Base-by-base conservation (phyloP, 2,888 invertebrate genomes). In the Trissolcus japonicus region DNA sequence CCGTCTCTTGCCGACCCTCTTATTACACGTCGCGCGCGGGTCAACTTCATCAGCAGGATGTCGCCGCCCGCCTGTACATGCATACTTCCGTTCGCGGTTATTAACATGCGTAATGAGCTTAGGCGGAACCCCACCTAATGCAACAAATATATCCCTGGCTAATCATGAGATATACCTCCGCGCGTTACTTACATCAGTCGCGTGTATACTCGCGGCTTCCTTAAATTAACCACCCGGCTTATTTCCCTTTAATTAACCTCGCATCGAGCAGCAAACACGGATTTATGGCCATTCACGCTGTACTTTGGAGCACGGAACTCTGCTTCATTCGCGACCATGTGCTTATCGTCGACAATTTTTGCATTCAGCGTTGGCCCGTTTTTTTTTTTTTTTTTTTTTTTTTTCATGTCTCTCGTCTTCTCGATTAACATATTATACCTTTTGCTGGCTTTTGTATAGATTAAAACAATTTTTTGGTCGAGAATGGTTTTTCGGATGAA, bases 41-140 rank as follows among this genome's bases (percentile, higher is more conserved):
- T 87, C 88, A 87, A 87, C 88, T 87, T 87, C 87, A 85, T 88
- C 88, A 86, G 84, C 82, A 74, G 83, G 81, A 86, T 84, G 84
- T 84, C 85, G 81, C 35, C 81, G 80, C 17, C 60, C 82, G 80
- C 82, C 35, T 80, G 57, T 77, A 75, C 75, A 75, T 63, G 66
- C 72, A 66, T 71, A 35, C 35, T 66, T 69, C 78, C 82, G 78
- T 82, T 80, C 82, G 79, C 76, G 63, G 78, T 82, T 84, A 86
- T 87, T 86, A 87, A 85, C 85, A 84, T 84, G 84, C 82, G 81
- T 73, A 75, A 79, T 78, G 76, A 76, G 76, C 76, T 76, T 63
- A 68, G 76, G 51, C 1, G 9, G 11, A 13, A 13, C 14, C 14
- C 16, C 17, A 16, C 60, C 46, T 65, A 54, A 59, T 59, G 57